phyloP scores from a whole-genome alignment of 1,140 invertebrate genomes.

The Conus betulinus region DNA sequence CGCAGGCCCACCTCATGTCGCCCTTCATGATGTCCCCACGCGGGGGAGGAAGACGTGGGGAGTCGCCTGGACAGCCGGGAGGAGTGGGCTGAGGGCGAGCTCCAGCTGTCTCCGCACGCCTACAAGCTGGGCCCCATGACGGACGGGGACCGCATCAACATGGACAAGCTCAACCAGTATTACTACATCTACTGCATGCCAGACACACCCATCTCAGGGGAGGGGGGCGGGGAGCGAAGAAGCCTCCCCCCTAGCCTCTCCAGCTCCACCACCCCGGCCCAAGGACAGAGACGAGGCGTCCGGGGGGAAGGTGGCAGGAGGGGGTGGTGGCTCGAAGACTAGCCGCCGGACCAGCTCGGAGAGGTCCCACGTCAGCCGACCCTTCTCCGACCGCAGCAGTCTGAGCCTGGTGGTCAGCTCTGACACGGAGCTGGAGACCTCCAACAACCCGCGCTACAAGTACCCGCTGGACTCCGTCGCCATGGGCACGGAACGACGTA shows the following conservation, averaged over 20 bases:
- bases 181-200: slow-evolving; percentile 64
- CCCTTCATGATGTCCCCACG: slow-evolving; percentile 38
- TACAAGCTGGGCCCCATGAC: slow-evolving; percentile 47
- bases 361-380: slow-evolving; percentile 4
- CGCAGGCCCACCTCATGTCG: slow-evolving; percentile 1
- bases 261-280: neutral
- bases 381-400: slow-evolving; percentile 6
- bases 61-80: neutral
- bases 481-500: neutral
- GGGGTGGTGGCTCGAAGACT: neutral
- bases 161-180: slow-evolving; percentile 59
- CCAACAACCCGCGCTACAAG: neutral
- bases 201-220: slow-evolving; percentile 34
- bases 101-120: slow-evolving; percentile 37
- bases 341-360: slow-evolving; percentile 9
- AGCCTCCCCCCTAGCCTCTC: neutral
- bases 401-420: slow-evolving; percentile 22
- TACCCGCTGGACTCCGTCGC: neutral
- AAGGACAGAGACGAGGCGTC: neutral
- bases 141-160: slow-evolving; percentile 56
- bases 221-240: neutral
- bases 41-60: slow-evolving; percentile 20
- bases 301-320: neutral
- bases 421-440: neutral
- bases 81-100: neutral